phyloP scores from a whole-genome alignment of 2,797 vertebrate genomes.

The Momotus momota region DNA sequence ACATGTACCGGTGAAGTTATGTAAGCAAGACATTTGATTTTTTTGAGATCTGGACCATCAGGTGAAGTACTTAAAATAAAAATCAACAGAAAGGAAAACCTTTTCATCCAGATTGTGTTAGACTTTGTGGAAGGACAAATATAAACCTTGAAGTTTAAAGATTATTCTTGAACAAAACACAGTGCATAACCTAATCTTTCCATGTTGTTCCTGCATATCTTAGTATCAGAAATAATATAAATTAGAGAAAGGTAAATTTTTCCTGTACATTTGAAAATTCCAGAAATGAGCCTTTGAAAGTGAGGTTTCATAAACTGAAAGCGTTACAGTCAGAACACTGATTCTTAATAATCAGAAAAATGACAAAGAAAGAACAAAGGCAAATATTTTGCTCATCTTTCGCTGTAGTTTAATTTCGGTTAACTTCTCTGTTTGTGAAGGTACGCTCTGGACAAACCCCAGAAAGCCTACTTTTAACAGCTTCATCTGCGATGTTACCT shows the following conservation, averaged over 20 bases:
- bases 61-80: neutral
- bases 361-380: neutral
- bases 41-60: neutral
- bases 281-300: neutral
- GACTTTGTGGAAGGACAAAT: neutral
- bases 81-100: neutral
- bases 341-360: neutral
- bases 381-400: conserved; percentile 1
- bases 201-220: neutral
- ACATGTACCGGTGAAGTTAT: neutral
- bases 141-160: neutral
- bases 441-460: neutral
- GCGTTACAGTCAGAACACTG: neutral
- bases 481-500: neutral
- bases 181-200: neutral
- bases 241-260: neutral
- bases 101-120: neutral
- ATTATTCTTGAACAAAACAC: neutral
- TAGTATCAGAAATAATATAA: neutral
- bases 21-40: neutral
- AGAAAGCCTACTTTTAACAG: neutral
- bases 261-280: neutral
- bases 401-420: neutral
- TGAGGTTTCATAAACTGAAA: neutral
- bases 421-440: neutral